Evolutionary conservation across 2,888 invertebrate species (phyloP).

Genomic region (Thecophora atra): DNA sequence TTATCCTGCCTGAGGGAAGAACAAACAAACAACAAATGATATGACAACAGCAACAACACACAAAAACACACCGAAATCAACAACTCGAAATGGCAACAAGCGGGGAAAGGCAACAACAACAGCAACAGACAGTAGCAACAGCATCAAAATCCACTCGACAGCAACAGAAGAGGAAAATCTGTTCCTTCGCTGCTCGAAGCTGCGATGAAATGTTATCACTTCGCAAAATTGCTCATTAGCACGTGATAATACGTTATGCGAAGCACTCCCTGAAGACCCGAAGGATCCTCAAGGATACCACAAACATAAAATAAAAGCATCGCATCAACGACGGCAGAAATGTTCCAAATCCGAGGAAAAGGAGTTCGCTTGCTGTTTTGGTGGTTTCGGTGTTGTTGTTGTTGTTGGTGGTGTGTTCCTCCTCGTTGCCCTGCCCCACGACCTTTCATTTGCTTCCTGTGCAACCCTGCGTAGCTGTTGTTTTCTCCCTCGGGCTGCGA

Average conservation of each 20-base stretch:
- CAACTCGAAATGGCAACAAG: background rate
- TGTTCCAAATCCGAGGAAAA: conserved; percentile 2
- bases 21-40: conserved; percentile 47
- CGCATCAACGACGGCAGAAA: background rate
- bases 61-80: background rate
- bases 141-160: background rate
- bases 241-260: conserved; percentile 52
- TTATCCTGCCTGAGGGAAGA: conserved; percentile 42
- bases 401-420: conserved; percentile 24
- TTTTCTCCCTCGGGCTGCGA: conserved; percentile 45
- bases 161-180: conserved; percentile 14
- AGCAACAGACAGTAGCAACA: background rate
- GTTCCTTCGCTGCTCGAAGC: conserved; percentile 38
- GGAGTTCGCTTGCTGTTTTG: background rate
- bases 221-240: conserved; percentile 58
- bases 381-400: background rate
- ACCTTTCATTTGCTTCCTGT: conserved; percentile 41
- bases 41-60: conserved; percentile 31
- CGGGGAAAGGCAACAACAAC: conserved; percentile 21
- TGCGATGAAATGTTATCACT: conserved; percentile 55
- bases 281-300: background rate
- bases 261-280: conserved; percentile 16
- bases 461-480: conserved; percentile 44
- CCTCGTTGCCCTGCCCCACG: background rate
- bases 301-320: conserved; percentile 11